These are phyloP conservation scores for Formica selysi DNA, from an alignment of 1,140 invertebrate genomes.

Conservation along the genomic window DNA sequence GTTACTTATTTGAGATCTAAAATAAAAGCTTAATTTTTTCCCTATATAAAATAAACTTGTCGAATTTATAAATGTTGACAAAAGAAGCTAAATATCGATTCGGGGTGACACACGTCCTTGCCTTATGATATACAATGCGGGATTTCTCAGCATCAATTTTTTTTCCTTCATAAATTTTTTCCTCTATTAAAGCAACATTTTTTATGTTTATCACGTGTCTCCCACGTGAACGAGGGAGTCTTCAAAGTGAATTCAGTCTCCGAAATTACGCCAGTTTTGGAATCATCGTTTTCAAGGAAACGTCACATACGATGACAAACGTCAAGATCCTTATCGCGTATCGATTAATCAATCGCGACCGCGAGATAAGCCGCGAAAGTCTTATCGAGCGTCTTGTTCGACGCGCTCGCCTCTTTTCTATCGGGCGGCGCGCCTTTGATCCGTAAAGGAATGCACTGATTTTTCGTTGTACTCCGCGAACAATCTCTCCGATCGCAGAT, in stretches of 20 bases:
- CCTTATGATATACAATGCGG: too few species aligned
- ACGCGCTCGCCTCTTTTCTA: neutral
- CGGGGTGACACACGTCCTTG: too few species aligned
- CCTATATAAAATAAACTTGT: too few species aligned
- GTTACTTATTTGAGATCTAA: too few species aligned
- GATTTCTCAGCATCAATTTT: too few species aligned
- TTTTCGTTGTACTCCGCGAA: slow-evolving; percentile 45
- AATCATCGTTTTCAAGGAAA: neutral
- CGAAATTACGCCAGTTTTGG: neutral
- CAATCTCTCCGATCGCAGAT: slow-evolving; percentile 54
- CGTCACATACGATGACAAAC: slow-evolving; percentile 16
- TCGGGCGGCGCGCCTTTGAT: slow-evolving; percentile 40
- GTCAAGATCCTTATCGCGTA: slow-evolving; percentile 34
- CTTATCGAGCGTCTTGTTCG: slow-evolving; percentile 32
- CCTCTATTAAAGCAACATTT: neutral
- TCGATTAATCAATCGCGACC: slow-evolving; percentile 38
- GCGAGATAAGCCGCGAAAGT: slow-evolving; percentile 41
- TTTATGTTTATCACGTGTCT: neutral
- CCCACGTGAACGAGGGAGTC: neutral
- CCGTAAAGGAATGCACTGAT: slow-evolving; percentile 19
- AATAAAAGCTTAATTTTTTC: too few species aligned
- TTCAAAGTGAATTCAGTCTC: neutral
- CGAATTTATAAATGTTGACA: too few species aligned
- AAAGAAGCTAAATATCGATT: too few species aligned
- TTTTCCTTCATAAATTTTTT: too few species aligned